Base-by-base conservation (phyloP, 30 jellyfish, hydroid and myxozoan species). In the Hydractinia symbiolongicarpus region DNA sequence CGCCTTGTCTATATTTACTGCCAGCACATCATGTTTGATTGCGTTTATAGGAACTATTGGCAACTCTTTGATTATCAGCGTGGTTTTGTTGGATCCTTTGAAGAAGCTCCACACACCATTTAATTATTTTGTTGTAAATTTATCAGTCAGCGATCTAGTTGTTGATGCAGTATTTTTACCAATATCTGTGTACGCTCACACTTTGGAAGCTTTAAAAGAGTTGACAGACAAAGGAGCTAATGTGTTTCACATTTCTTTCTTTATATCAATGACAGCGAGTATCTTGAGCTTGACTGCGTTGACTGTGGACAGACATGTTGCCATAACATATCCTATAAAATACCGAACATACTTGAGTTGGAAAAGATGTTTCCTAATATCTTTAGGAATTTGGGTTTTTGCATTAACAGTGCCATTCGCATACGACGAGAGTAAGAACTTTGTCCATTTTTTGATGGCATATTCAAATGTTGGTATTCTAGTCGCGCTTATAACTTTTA, bases 1-100 rank as follows among this genome's bases (percentile, higher is more conserved):
- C 51, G 84, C 55, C 21, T 81, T 88, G 50, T 88, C 96, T 6
- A 57, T 73, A 11, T 61, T 83, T 76, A 82, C 96, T 52, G 96
- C 93, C 5, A 77, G 52, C 19, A n/a, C 61, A 9, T 76, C 89
- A 4, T 30, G 77, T 51, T 73, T 82, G 62, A 72, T 88, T 54
- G 78, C 86, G 61, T 7, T 88, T 54, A 64, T 88, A 51, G 85
- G 74, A 11, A 54, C 93, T 50, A 21, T 78, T 61, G 86, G 86
- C 15, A 78, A 78, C 44, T 83, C 15, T 51, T 61, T 78, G 40
- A 55, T 78, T 7, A 19, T 78, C n/a, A 52, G 30, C 16, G 51
- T 60, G 14, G 86, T 78, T 49, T 7, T 56, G n/a, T 17, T 17
- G 61, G 86, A 78, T 61, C 86, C 86, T 11, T 6, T 55, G 61